phyloP scores from a whole-genome alignment of 1,140 invertebrate genomes.

The Sipha flava region DNA sequence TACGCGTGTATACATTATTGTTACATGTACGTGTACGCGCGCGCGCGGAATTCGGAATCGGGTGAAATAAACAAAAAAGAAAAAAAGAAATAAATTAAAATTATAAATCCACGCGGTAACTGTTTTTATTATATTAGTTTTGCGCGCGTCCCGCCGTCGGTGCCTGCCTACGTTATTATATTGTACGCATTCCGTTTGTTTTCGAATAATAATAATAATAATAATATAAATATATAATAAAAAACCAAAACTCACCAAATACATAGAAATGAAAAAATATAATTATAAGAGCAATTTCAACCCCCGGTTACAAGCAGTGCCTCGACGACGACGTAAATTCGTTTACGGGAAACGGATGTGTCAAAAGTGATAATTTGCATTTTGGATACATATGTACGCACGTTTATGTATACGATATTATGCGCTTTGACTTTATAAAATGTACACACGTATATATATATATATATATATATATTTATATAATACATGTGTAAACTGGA shows the following conservation, averaged over 20 bases:
- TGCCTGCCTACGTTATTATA: too few relatives aligned
- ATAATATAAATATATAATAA: too few relatives aligned
- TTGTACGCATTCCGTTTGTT: too few relatives aligned
- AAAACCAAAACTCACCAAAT: too few relatives aligned
- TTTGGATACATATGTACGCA: background rate
- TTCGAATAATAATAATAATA: too few relatives aligned
- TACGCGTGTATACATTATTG: too few relatives aligned
- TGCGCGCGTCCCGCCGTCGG: too few relatives aligned
- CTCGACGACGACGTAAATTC: background rate
- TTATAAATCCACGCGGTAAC: background rate
- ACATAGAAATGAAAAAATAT: background rate
- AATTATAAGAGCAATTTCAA: background rate
- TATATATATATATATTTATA: background rate
- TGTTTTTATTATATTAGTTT: background rate
- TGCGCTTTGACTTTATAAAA: background rate
- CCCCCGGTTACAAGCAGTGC: background rate
- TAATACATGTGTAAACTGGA: constrained; percentile 3
- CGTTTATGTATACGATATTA: background rate
- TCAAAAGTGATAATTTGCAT: constrained; percentile 14
- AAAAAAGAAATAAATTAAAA: background rate
- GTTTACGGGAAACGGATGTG: constrained; percentile 20
- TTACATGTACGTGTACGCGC: background rate
- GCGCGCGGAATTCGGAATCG: background rate
- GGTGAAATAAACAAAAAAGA: too few relatives aligned
- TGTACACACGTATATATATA: background rate